phyloP scores from a whole-genome alignment of 37 sponge, comb jelly and placozoan genomes.

The Cladorhizidae sp. region DNA sequence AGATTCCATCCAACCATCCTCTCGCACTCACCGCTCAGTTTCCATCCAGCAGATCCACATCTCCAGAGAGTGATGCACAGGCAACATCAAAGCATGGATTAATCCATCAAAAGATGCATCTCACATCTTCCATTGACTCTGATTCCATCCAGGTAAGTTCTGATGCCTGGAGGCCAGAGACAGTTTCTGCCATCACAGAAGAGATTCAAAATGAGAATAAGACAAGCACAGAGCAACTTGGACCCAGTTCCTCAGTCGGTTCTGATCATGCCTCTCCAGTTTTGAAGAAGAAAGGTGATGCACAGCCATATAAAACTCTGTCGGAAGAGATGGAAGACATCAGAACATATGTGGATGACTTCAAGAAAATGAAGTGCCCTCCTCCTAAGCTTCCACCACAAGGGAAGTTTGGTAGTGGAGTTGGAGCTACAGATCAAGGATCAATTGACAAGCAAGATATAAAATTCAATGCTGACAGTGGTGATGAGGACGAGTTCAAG shows the following conservation, averaged over 20 bases:
- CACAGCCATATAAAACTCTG: no score
- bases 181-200: neutral
- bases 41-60: neutral
- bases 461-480: no score
- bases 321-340: neutral
- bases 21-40: neutral
- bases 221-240: no score
- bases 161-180: neutral
- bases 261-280: no score
- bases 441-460: no score
- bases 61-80: neutral
- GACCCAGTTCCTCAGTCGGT: no score
- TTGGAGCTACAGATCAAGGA: no score
- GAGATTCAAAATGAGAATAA: no score
- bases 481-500: neutral
- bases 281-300: neutral
- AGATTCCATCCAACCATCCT: neutral
- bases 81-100: neutral
- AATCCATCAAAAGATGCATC: neutral
- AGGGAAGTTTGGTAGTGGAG: neutral
- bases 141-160: no score
- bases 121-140: no score
- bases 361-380: neutral
- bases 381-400: constrained; percentile 1
- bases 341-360: neutral